A percentile compares a stretch with the other conserved stretches of the same genome.
Evolutionary conservation across 2,113 vertebrate species (phyloP).

Genomic region (Orcinus orca): DNA sequence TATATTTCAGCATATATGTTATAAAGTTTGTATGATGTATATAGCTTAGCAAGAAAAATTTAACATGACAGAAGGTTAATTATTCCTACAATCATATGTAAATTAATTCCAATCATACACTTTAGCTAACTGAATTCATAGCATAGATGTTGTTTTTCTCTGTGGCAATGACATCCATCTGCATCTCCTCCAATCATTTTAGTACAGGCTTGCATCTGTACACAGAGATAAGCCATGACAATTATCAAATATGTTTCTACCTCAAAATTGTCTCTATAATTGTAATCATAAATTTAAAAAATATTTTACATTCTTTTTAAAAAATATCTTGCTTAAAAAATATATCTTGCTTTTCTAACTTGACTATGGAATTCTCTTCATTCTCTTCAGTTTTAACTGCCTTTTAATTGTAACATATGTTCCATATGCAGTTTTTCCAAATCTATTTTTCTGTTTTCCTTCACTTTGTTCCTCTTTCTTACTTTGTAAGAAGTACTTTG

Average conservation of each 20-base stretch:
- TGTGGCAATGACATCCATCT: not conserved
- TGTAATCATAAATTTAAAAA: not conserved
- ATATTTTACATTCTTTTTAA: not conserved
- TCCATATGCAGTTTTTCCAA: not conserved
- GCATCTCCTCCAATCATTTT: not conserved
- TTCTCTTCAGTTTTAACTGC: not conserved
- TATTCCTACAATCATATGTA: not conserved
- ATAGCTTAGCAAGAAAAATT: not conserved
- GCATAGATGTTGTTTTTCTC: not conserved
- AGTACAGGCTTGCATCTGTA: rapidly evolving
- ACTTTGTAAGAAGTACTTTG: not conserved
- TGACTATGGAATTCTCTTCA: not conserved
- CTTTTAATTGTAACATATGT: not conserved
- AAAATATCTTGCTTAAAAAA: too few species aligned
- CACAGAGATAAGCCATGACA: not conserved
- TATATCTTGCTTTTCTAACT: not conserved
- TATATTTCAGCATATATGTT: not conserved
- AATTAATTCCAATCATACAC: slow-evolving; percentile 8
- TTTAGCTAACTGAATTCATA: not conserved
- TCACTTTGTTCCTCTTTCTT: not conserved
- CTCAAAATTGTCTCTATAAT: not conserved
- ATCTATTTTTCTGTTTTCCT: not conserved
- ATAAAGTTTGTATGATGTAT: not conserved
- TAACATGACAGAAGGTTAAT: not conserved
- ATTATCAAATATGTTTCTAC: not conserved